Base-by-base conservation (phyloP, 2,797 vertebrate genomes). In the Cossypha caffra region DNA sequence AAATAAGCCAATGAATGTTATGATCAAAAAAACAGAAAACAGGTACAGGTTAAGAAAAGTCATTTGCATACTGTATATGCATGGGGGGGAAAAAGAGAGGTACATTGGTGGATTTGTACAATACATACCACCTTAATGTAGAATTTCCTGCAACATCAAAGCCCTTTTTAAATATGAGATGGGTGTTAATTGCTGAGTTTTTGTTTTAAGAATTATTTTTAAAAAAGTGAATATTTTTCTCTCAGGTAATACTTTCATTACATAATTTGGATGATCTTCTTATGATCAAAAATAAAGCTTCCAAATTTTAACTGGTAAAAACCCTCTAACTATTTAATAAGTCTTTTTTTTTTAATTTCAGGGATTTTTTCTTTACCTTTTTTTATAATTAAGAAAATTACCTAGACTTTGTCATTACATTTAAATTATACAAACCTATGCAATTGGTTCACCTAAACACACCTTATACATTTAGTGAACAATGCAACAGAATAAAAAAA, bases 401-500 rank as follows among this genome's bases (percentile, higher is more conserved):
- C 10, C n/a, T 78, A 75, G 52, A 69, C 42, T 85, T 66, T 72
- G 45, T 52, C 38, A 94, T 57, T 31, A 14, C 90, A 42, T 83
- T 87, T 33, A 92, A 78, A 93, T 86, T 59, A 68, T 51, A 76
- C 37, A 31, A 26, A 83, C 35, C 52, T 73, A 50, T 45, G 35
- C 33, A 91, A 87, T 1, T 91, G 31, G 9, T 66, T 90, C 18
- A 83, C 74, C 86, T 91, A 61, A 91, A 55, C 8, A 62, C 12
- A 74, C 31, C 67, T 80, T 28, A 35, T 24, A 33, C 59, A 73
- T 94, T 93, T 57, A 72, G 51, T 35, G 73, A 95, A 91, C 28
- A 77, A 86, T 40, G 12, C 37, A 86, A 57, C 13, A 15, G 38
- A 88, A 33, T 81, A 93, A 21, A 26, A 42, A 20, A 63, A 35